phyloP scores from a whole-genome alignment of 1,140 invertebrate species.

The Parapsyche elsis region DNA sequence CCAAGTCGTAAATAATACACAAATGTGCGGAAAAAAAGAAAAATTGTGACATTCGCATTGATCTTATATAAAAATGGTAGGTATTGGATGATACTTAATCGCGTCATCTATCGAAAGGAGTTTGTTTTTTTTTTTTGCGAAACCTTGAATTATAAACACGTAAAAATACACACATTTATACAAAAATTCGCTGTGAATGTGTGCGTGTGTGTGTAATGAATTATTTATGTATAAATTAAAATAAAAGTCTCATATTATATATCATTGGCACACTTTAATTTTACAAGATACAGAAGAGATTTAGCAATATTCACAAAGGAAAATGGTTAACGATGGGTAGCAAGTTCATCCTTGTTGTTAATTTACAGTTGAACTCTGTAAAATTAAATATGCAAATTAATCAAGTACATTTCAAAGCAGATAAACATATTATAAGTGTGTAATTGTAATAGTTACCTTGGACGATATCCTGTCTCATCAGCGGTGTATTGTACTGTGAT shows the following conservation, averaged over 20 bases:
- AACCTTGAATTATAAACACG: slow-evolving; percentile 6
- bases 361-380: slow-evolving; percentile 25
- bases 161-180: too few relatives aligned
- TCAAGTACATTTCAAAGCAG: background rate
- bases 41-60: background rate
- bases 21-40: background rate
- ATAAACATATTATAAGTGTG: background rate
- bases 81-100: background rate
- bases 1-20: background rate
- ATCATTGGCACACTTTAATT: too few relatives aligned
- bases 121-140: too few relatives aligned
- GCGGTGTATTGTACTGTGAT: slow-evolving; percentile 64
- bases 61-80: background rate
- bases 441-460: slow-evolving; percentile 55
- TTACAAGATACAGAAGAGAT: too few relatives aligned
- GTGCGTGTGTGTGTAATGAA: too few relatives aligned
- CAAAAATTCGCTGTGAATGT: too few relatives aligned
- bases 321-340: background rate
- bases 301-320: background rate
- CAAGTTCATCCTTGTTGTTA: background rate
- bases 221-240: background rate
- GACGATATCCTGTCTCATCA: slow-evolving; percentile 67
- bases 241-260: background rate
- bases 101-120: slow-evolving; percentile 4
- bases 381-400: background rate